Evolutionary conservation across 2,888 invertebrate species (phyloP).

Genomic region (Catocala sponsa): DNA sequence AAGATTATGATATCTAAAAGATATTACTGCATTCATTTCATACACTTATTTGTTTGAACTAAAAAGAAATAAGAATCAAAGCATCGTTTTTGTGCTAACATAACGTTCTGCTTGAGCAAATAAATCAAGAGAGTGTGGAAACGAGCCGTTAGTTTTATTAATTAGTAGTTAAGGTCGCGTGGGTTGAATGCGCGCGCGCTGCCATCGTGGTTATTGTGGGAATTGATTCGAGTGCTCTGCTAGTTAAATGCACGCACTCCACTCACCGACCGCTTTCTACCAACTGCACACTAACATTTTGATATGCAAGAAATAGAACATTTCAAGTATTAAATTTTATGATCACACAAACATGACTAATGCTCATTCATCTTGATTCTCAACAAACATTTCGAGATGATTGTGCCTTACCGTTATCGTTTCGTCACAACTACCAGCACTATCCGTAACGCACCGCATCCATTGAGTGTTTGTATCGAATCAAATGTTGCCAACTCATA

Average conservation of each 20-base stretch:
- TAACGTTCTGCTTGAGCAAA: constrained; percentile 65
- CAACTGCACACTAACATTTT: constrained; percentile 26
- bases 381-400: constrained; percentile 5
- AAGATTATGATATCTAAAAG: constrained; percentile 17
- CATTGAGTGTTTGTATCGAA: constrained; percentile 39
- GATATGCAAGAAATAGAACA: constrained; percentile 14
- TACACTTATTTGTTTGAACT: no score
- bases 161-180: constrained; percentile 76
- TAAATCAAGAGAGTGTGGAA: constrained; percentile 72
- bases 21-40: not conserved
- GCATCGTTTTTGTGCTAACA: constrained; percentile 34
- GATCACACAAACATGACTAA: not conserved
- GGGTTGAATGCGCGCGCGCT: constrained; percentile 73
- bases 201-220: constrained; percentile 65
- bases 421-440: constrained; percentile 38
- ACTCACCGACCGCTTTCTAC: constrained; percentile 59
- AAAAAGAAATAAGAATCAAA: constrained; percentile 16
- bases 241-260: constrained; percentile 61
- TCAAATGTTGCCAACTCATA: constrained; percentile 47
- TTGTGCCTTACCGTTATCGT: constrained; percentile 32
- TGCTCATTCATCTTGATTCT: not conserved
- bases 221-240: constrained; percentile 63
- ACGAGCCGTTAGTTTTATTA: constrained; percentile 75
- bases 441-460: constrained; percentile 33
- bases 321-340: not conserved